A percentile compares a stretch with the other conserved stretches of the same genome.
phyloP scores from a whole-genome alignment of 1,140 invertebrate genomes.

The Magallana ariakensis region DNA sequence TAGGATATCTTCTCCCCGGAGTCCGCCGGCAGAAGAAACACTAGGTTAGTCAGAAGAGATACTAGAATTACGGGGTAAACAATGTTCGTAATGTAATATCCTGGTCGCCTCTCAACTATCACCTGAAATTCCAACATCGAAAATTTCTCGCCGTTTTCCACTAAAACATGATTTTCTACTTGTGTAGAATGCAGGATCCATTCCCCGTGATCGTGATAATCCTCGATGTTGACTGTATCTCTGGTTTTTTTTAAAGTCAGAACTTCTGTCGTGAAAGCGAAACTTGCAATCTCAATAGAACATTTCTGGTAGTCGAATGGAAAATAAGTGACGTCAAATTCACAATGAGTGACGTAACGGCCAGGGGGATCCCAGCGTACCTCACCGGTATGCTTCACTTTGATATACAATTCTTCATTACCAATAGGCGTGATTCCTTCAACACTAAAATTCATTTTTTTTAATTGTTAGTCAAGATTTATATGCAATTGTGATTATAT shows the following conservation, averaged over 20 bases:
- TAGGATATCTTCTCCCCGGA: constrained; percentile 66
- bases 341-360: constrained; percentile 96
- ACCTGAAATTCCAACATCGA: too few relatives aligned
- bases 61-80: constrained; percentile 63
- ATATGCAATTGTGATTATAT: too few relatives aligned
- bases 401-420: constrained; percentile 9
- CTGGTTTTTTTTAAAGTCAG: constrained; percentile 13
- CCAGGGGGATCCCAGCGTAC: constrained; percentile 97
- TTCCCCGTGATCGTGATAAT: constrained; percentile 48
- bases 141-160: too few relatives aligned
- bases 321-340: constrained; percentile 84
- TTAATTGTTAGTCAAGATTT: too few relatives aligned
- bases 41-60: constrained; percentile 55
- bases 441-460: neutral
- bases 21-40: constrained; percentile 64
- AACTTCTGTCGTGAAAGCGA: constrained; percentile 87
- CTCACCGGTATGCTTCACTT: constrained; percentile 87
- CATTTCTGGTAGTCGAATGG: constrained; percentile 95
- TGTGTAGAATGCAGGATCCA: constrained; percentile 14
- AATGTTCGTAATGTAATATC: constrained; percentile 61
- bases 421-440: neutral
- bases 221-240: constrained; percentile 14
- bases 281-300: constrained; percentile 97
- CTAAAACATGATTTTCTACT: neutral
- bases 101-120: neutral